These are phyloP conservation scores for Muraenolepis orangiensis DNA, from an alignment of 2,797 vertebrate genomes.

Conservation along the genomic window DNA sequence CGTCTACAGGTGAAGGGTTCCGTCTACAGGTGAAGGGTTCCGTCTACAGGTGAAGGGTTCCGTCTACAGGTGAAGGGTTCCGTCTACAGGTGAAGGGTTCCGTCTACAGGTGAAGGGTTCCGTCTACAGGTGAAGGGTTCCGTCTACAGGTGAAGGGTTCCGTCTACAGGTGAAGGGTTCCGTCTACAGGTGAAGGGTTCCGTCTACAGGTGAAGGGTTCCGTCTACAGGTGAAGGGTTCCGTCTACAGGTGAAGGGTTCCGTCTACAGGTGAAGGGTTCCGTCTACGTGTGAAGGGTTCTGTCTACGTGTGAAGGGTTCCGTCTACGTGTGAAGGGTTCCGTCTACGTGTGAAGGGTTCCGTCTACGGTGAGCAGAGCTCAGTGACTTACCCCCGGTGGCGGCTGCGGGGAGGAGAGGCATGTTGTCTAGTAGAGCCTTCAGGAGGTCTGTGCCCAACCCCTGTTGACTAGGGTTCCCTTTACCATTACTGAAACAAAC, in stretches of 20 bases:
- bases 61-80: neutral
- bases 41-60: neutral
- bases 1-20: neutral
- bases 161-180: neutral
- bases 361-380: neutral
- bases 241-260: neutral
- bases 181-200: neutral
- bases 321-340: neutral
- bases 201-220: neutral
- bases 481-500: slow-evolving; percentile 86
- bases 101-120: neutral
- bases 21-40: neutral
- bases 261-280: neutral
- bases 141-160: neutral
- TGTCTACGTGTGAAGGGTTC: neutral
- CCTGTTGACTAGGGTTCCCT: slow-evolving; percentile 89
- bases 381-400: slow-evolving; percentile 86
- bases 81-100: neutral
- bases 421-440: slow-evolving; percentile 96
- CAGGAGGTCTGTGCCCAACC: slow-evolving; percentile 87
- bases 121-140: neutral
- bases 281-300: neutral
- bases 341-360: neutral
- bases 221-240: neutral
- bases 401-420: slow-evolving; percentile 91